Evolutionary conservation across 2,888 invertebrate genomes (phyloP), one percentile per base, ranked within the genome.

Genomic region (Xiphydria camelus): DNA sequence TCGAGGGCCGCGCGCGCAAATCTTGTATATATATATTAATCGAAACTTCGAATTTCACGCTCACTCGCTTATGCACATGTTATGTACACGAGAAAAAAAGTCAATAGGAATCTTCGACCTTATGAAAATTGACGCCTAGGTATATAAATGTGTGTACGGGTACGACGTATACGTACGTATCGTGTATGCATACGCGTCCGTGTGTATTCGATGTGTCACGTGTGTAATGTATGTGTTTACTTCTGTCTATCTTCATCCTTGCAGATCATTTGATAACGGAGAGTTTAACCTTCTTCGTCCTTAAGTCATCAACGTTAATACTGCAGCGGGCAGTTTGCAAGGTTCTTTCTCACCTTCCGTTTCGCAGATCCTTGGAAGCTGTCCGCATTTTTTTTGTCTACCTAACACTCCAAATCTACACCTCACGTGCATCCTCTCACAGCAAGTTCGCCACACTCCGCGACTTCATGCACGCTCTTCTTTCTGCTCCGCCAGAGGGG

Each of bases 281-380:
- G 38, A 41, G 19, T 31, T 25, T 23, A 6, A 5, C 12, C 35
- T n/a, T 19, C 36, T 19, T 41, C 3, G 18, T 9, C 7, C 38
- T 39, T 26, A 42, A 42, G 42, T 42, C 42, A 15, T 42, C 29
- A 42, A 42, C 33, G 29, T 34, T 38, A 42, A 21, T 29, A 31
- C 35, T 45, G 35, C 5, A 29, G 54, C 62, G 64, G 58, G 53
- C 62, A 60, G 59, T 21, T 60, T 60, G 39, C 59, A 64, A 64
- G 55, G 58, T 46, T 29, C 15, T 9, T 1, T 40, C 20, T 34
- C 4, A 15, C 5, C 15, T 15, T n/a, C 3, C 34, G 18, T 18
- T 10, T 10, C 17, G 10, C 15, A 6, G 6, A 20, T 51, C 51
- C 53, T 63, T 63, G 53, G 42, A 57, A 57, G 17, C 59, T 57